A percentile compares a stretch with the other conserved stretches of the same genome.
Conservation (phyloP, 2,888 invertebrate species). For the Pollenia amentaria region DNA sequence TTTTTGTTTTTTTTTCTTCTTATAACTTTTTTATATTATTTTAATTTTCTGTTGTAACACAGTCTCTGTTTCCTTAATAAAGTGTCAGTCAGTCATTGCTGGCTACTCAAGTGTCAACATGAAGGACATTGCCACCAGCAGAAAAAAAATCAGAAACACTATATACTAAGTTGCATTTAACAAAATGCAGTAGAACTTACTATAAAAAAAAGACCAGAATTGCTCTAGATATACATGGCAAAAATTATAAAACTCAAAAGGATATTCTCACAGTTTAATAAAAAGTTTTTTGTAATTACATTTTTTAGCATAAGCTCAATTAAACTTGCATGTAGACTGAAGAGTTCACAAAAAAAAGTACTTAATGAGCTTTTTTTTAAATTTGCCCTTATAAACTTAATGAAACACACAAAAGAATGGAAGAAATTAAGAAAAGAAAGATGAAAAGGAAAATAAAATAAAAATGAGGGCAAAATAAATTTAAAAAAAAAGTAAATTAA, state of each 20-base stretch:
- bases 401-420: slow-evolving; percentile 34
- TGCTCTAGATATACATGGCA: neutral
- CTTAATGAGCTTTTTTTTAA: slow-evolving; percentile 67
- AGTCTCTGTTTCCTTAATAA: slow-evolving; percentile 4
- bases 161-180: slow-evolving; percentile 47
- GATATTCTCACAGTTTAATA: slow-evolving; percentile 67
- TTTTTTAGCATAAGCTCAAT: slow-evolving; percentile 64
- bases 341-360: slow-evolving; percentile 50
- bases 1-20: slow-evolving; percentile 7
- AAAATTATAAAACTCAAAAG: slow-evolving; percentile 56
- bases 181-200: slow-evolving; percentile 33
- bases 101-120: slow-evolving; percentile 68
- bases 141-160: slow-evolving; percentile 19
- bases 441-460: neutral
- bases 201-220: neutral
- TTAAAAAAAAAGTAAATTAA: slow-evolving; percentile 28
- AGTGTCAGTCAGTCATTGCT: slow-evolving; percentile 61
- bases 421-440: neutral
- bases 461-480: slow-evolving; percentile 39
- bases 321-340: slow-evolving; percentile 63
- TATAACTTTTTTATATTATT: neutral
- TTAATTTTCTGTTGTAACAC: neutral
- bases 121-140: slow-evolving; percentile 52
- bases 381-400: slow-evolving; percentile 23
- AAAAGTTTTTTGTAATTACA: neutral